Base-by-base conservation (phyloP, 2,888 invertebrate genomes). In the Schrankia costaestrigalis region DNA sequence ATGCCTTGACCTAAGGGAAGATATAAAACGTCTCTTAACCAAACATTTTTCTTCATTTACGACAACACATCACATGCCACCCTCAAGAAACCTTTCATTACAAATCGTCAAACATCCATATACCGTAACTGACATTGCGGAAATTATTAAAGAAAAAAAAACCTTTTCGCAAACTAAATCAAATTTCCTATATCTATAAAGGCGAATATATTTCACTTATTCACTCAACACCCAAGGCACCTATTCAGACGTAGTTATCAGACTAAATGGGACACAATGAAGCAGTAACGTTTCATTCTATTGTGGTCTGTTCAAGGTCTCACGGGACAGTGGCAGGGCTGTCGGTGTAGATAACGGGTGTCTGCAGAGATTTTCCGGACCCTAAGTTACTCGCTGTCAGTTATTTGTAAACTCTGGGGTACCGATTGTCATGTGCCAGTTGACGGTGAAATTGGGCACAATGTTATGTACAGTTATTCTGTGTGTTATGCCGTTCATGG, bases 241-340 rank as follows among this genome's bases (percentile, higher is more conserved):
- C 26, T 19, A 39, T 47, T 42, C 51, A 47, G 30, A 37, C 35
- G 7, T 31, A 43, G 37, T 19, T 41, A 35, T 43, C 35, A 30
- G 33, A 33, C 29, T 38, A 37, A 56, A 48, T 41, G 52, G 36
- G 30, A 34, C 59, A 52, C 54, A 37, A 34, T 39, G 31, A 28
- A 27, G 34, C 42, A 3, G 43, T 41, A 23, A 41, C 39, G 43
- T 49, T 48, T 51, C 39, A 41, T 17, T 39, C 29, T n/a, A 44
- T 51, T 47, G 57, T 56, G 22, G 7, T 9, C 14, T 12, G 23
- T 33, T 36, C 46, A 58, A 49, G 58, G 47, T 53, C 47, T 28
- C 59, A 6, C 13, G 26, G 42, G 42, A 47, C 41, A 33, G 48
- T 22, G 11, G 14, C 11, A 12, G 11, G 5, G 14, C 6, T n/a